Percentiles rank a stretch among this genome's conserved stretches.
Evolutionary conservation across 1,140 invertebrate species (phyloP).

Genomic region (Diprion similis): DNA sequence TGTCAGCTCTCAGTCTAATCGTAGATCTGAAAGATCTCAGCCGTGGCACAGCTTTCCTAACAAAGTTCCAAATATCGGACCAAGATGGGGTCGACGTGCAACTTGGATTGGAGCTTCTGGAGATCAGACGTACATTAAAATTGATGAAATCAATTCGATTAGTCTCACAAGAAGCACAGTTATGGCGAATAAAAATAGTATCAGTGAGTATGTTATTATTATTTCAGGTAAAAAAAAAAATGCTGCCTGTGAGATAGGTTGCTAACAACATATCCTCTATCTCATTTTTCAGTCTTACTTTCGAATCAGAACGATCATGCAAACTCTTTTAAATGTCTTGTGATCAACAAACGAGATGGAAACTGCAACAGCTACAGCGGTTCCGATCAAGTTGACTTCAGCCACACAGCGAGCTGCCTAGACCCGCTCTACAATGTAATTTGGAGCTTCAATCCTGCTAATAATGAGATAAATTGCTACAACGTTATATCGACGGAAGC

Average conservation of each 20-base stretch:
- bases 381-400: slow-evolving; percentile 80
- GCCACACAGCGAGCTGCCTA: slow-evolving; percentile 76
- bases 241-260: not conserved
- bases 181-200: slow-evolving; percentile 85
- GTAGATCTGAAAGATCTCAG: slow-evolving; percentile 52
- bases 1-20: slow-evolving; percentile 41
- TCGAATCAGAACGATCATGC: slow-evolving; percentile 72
- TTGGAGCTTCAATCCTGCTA: slow-evolving; percentile 80
- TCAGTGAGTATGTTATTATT: slow-evolving; percentile 68
- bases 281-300: slow-evolving; percentile 68
- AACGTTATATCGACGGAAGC: slow-evolving; percentile 80
- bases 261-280: not conserved
- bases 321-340: slow-evolving; percentile 78
- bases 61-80: slow-evolving; percentile 79
- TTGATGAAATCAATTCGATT: slow-evolving; percentile 93
- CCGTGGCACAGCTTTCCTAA: slow-evolving; percentile 85
- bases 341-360: slow-evolving; percentile 86
- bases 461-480: slow-evolving; percentile 78
- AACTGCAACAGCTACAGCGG: slow-evolving; percentile 82
- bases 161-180: slow-evolving; percentile 86
- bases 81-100: slow-evolving; percentile 79
- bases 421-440: slow-evolving; percentile 89
- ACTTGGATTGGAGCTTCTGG: slow-evolving; percentile 94
- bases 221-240: slow-evolving; percentile 23
- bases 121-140: slow-evolving; percentile 94